Percentiles rank a stretch among this genome's conserved stretches.
phyloP scores from a whole-genome alignment of 2,797 vertebrate species.

The Menidia menidia region DNA sequence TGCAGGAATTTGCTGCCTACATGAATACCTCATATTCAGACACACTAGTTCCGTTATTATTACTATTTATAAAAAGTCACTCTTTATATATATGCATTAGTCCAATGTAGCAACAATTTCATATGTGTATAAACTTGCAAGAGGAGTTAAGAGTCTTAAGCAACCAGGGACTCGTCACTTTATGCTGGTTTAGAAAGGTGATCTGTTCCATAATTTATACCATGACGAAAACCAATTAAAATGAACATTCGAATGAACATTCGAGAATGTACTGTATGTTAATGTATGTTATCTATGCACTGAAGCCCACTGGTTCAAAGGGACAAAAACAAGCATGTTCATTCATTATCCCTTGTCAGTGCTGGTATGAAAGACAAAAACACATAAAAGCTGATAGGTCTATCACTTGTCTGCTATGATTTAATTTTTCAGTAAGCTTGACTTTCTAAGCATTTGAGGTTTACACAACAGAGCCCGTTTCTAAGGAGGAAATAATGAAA shows the following conservation, averaged over 20 bases:
- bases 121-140: not conserved
- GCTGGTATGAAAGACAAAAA: not conserved
- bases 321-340: not conserved
- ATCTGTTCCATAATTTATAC: not conserved
- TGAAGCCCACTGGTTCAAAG: constrained; percentile 1
- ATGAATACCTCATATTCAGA: constrained; percentile 31
- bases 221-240: no score
- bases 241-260: not conserved
- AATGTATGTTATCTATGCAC: constrained; percentile 37
- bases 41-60: not conserved
- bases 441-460: no score
- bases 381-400: constrained; percentile 27
- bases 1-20: not conserved
- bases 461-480: no score
- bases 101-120: not conserved
- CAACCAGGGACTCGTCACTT: not conserved
- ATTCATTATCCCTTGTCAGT: not conserved
- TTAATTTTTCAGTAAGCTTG: not conserved
- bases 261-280: not conserved
- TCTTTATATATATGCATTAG: not conserved
- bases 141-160: no score
- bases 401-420: not conserved
- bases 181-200: not conserved
- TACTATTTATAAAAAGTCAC: not conserved
- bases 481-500: no score